These are phyloP conservation scores for Colletes latitarsis DNA, from an alignment of 1,140 invertebrate species.

Conservation along the genomic window DNA sequence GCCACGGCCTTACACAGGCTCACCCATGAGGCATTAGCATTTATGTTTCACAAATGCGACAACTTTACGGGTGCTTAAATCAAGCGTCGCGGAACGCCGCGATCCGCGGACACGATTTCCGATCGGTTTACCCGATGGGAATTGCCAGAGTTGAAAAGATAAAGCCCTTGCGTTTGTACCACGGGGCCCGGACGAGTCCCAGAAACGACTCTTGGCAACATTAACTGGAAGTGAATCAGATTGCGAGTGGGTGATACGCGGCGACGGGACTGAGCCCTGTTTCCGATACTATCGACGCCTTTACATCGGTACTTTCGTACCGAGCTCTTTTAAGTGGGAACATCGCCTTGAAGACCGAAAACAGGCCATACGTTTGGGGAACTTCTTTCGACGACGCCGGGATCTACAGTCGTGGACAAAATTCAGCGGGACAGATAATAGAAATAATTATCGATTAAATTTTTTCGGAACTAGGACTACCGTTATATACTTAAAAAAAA, in stretches of 20 bases:
- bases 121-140: neutral
- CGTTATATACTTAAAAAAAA: too few species aligned
- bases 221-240: neutral
- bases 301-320: too few species aligned
- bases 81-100: neutral
- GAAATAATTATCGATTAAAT: too few species aligned
- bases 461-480: too few species aligned
- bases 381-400: too few species aligned
- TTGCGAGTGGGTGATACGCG: neutral
- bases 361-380: too few species aligned
- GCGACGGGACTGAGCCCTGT: too few species aligned
- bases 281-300: too few species aligned
- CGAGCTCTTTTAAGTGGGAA: too few species aligned
- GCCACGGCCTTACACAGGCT: slow-evolving; percentile 6
- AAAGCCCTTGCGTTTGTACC: neutral
- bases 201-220: neutral
- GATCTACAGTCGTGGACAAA: too few species aligned
- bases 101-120: neutral
- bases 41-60: slow-evolving; percentile 63
- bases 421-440: too few species aligned
- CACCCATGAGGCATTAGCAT: slow-evolving; percentile 59
- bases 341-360: too few species aligned
- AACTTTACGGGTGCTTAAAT: slow-evolving; percentile 52
- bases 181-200: neutral
- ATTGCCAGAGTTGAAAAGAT: neutral